These are phyloP conservation scores for Metellina segmentata DNA, from an alignment of 2,888 invertebrate genomes.

Conservation along the genomic window DNA sequence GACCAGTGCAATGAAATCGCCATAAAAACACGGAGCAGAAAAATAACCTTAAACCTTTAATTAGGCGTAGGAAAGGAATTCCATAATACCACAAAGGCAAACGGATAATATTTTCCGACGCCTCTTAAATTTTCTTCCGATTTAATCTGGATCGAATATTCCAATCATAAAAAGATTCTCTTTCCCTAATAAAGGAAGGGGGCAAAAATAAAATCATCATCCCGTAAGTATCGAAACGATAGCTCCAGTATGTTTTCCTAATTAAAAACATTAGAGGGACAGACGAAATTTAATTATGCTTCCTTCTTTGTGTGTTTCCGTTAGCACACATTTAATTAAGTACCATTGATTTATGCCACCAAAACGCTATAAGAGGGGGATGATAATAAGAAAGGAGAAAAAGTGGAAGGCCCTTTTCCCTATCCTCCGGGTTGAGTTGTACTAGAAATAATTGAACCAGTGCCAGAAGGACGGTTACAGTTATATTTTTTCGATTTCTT, in stretches of 20 bases:
- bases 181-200: conserved; percentile 23
- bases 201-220: conserved; percentile 28
- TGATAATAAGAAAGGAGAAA: neutral
- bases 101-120: conserved; percentile 2
- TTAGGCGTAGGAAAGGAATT: conserved; percentile 9
- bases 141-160: conserved; percentile 8
- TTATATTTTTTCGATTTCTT: conserved; percentile 6
- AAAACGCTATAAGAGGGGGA: conserved; percentile 15
- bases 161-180: neutral
- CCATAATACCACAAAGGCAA: conserved; percentile 5
- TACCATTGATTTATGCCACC: conserved; percentile 22
- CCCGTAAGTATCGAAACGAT: conserved; percentile 45
- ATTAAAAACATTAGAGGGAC: conserved; percentile 48
- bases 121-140: conserved; percentile 21
- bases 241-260: conserved; percentile 44
- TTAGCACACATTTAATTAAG: conserved; percentile 43
- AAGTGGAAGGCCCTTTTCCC: neutral
- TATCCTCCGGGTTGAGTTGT: conserved; percentile 32
- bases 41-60: neutral
- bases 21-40: neutral
- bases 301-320: conserved; percentile 23
- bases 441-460: conserved; percentile 37
- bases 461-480: conserved; percentile 36
- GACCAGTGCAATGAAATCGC: neutral
- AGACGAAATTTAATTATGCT: conserved; percentile 45